These are phyloP conservation scores for Holacanthella duospinosa DNA, from an alignment of 2,888 invertebrate species.

Conservation along the genomic window DNA sequence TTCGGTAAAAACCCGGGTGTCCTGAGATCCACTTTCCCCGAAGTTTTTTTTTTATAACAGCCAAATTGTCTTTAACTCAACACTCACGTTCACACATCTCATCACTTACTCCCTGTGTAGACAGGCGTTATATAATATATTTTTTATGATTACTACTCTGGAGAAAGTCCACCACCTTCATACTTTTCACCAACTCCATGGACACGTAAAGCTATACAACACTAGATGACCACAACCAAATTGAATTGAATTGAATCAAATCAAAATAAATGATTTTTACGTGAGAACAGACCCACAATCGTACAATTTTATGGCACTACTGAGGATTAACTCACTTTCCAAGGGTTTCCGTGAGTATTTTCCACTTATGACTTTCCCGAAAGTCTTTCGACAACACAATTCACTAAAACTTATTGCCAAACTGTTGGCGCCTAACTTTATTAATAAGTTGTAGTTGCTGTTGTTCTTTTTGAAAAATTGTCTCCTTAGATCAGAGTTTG, in stretches of 20 bases:
- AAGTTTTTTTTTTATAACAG: background rate
- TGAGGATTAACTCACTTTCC: background rate
- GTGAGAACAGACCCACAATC: background rate
- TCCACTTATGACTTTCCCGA: too few relatives aligned
- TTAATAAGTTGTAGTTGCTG: too few relatives aligned
- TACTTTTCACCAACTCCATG: background rate
- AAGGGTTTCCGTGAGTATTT: too few relatives aligned
- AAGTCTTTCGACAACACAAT: too few relatives aligned
- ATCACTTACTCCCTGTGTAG: background rate
- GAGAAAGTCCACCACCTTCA: background rate
- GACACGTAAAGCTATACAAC: too few relatives aligned
- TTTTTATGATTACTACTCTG: slow-evolving; percentile 2
- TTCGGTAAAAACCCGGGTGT: background rate
- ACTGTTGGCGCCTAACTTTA: too few relatives aligned
- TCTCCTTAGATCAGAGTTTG: too few relatives aligned
- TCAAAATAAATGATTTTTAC: slow-evolving; percentile 1
- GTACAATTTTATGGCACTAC: background rate
- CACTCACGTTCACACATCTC: slow-evolving; percentile 2
- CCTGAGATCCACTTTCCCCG: background rate
- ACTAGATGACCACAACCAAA: background rate
- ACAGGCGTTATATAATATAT: background rate
- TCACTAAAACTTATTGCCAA: too few relatives aligned
- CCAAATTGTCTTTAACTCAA: background rate
- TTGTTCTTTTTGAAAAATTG: too few relatives aligned
- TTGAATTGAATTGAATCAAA: slow-evolving; percentile 5